These are phyloP conservation scores for Mactra quadrangularis DNA, from an alignment of 1,140 invertebrate genomes.

Conservation along the genomic window DNA sequence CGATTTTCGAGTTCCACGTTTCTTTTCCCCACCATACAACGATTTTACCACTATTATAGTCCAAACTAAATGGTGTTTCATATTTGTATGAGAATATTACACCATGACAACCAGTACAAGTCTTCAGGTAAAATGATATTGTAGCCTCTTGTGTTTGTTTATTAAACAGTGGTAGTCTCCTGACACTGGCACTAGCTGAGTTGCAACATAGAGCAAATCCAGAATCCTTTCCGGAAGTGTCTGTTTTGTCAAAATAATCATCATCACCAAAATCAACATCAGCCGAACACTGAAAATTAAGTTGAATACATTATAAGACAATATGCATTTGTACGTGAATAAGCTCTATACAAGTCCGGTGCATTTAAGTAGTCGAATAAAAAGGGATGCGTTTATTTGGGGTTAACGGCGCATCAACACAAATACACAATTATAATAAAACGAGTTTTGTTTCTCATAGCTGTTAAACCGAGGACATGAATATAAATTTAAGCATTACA, in stretches of 20 bases:
- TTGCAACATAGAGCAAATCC: constrained; percentile 40
- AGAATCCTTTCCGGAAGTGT: constrained; percentile 14
- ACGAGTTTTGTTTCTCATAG: too few species aligned
- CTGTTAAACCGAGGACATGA: too few species aligned
- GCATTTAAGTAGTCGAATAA: too few species aligned
- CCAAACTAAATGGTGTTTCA: constrained; percentile 32
- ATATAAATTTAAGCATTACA: too few species aligned
- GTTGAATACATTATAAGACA: too few species aligned
- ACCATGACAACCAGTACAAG: constrained; percentile 48
- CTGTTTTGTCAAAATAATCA: constrained; percentile 38
- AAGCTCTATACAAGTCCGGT: not conserved
- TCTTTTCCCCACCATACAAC: constrained; percentile 18
- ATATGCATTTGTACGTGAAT: not conserved
- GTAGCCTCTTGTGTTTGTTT: constrained; percentile 4
- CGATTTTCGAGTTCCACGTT: constrained; percentile 27
- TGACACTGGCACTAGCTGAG: constrained; percentile 23
- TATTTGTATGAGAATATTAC: constrained; percentile 45
- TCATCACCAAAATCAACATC: constrained; percentile 30
- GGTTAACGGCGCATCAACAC: too few species aligned
- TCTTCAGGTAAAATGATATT: constrained; percentile 55
- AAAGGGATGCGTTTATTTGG: too few species aligned
- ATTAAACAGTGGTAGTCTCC: constrained; percentile 40
- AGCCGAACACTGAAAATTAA: constrained; percentile 21
- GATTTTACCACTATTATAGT: constrained; percentile 33
- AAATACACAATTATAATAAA: too few species aligned